These are phyloP conservation scores for Dasypogon diadema DNA, from an alignment of 2,888 invertebrate species.

Conservation along the genomic window DNA sequence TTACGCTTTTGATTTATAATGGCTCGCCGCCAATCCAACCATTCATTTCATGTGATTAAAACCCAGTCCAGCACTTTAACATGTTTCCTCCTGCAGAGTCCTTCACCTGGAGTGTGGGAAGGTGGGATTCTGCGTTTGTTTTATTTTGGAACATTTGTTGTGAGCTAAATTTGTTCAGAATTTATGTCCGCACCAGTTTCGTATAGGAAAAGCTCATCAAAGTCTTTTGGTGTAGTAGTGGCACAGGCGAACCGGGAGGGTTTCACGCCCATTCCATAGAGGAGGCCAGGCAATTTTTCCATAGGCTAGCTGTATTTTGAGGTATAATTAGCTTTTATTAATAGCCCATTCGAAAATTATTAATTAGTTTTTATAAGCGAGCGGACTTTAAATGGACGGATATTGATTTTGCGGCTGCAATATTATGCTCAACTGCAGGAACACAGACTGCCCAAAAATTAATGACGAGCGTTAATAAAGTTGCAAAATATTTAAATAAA, in stretches of 20 bases:
- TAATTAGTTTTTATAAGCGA: slow-evolving; percentile 69
- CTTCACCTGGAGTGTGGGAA: slow-evolving; percentile 3
- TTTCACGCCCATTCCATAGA: slow-evolving; percentile 27
- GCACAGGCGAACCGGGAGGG: neutral
- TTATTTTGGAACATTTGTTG: slow-evolving; percentile 54
- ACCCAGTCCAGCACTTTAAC: slow-evolving; percentile 57
- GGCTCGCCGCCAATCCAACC: slow-evolving; percentile 60
- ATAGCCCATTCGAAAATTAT: slow-evolving; percentile 70
- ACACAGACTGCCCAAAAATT: slow-evolving; percentile 40
- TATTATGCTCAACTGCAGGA: slow-evolving; percentile 43
- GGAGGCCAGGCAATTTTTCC: slow-evolving; percentile 45
- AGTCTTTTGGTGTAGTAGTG: neutral
- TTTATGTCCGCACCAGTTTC: slow-evolving; percentile 51
- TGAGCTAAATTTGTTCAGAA: slow-evolving; percentile 52
- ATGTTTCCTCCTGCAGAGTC: slow-evolving; percentile 47
- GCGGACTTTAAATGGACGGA: slow-evolving; percentile 68
- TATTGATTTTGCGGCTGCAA: slow-evolving; percentile 69
- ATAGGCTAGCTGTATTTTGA: slow-evolving; percentile 48
- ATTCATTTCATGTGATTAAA: slow-evolving; percentile 60
- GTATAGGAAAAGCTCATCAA: slow-evolving; percentile 50
- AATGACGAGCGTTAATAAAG: slow-evolving; percentile 45
- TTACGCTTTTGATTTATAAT: slow-evolving; percentile 60
- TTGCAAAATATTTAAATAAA: slow-evolving; percentile 41
- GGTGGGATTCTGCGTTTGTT: slow-evolving; percentile 35
- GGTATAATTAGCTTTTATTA: slow-evolving; percentile 69